phyloP scores from a whole-genome alignment of 2,113 vertebrate genomes.

The Xenopus borealis region DNA sequence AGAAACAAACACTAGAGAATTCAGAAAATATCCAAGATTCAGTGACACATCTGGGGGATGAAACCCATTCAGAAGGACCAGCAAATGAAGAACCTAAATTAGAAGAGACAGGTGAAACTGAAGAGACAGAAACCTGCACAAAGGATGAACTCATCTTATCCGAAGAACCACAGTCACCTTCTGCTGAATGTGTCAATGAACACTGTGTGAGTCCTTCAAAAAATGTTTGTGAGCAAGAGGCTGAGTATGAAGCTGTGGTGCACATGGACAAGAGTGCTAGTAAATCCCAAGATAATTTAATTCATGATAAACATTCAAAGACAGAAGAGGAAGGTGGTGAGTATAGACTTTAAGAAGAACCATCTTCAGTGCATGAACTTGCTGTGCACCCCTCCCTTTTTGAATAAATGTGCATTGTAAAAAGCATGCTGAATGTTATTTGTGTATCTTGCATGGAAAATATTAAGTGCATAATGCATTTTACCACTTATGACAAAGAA shows the following conservation, averaged over 20 bases:
- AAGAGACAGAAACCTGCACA: constrained; percentile 31
- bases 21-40: neutral
- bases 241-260: constrained; percentile 3
- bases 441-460: neutral
- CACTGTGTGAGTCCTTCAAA: neutral
- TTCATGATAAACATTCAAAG: neutral
- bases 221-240: neutral
- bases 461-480: neutral
- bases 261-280: constrained; percentile 23
- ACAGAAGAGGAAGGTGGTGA: constrained; percentile 64
- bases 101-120: constrained; percentile 27
- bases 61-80: neutral
- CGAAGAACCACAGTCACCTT: neutral
- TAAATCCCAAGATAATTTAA: constrained; percentile 1
- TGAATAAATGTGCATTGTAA: constrained; percentile 26
- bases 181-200: neutral
- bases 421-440: constrained; percentile 3
- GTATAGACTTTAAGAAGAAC: constrained; percentile 52
- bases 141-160: neutral
- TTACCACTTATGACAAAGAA: neutral
- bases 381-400: neutral
- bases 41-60: neutral
- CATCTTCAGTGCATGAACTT: constrained; percentile 14
- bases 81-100: constrained; percentile 4
- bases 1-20: neutral